These are phyloP conservation scores for Microplitis deprimator DNA, from an alignment of 2,888 invertebrate genomes.

Conservation along the genomic window DNA sequence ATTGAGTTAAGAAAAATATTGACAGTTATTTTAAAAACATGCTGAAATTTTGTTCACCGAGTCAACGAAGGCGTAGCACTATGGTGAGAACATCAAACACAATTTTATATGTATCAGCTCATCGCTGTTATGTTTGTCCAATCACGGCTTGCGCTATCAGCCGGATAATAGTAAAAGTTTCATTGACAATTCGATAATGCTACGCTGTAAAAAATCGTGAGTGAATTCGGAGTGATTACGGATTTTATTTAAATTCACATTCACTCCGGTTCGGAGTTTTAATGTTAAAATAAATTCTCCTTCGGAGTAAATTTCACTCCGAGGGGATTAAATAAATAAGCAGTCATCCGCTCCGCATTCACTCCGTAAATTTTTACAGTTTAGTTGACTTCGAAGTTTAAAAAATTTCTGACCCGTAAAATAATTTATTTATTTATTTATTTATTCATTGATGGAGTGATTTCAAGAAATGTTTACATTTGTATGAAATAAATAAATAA, in stretches of 20 bases:
- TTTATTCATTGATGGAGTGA: neutral
- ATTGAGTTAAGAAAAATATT: neutral
- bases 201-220: neutral
- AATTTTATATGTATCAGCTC: conserved; percentile 31
- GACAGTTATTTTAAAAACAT: conserved; percentile 58
- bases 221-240: neutral
- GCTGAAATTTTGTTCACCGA: conserved; percentile 78
- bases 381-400: no score
- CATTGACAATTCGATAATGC: conserved; percentile 30
- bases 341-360: no score
- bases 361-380: no score
- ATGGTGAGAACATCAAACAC: conserved; percentile 66
- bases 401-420: no score
- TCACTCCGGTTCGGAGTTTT: no score
- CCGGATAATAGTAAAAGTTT: conserved; percentile 39
- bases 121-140: conserved; percentile 16
- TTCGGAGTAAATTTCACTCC: no score
- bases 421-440: no score
- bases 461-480: neutral
- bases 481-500: neutral
- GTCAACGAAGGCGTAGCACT: conserved; percentile 74
- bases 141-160: conserved; percentile 34
- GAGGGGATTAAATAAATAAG: no score
- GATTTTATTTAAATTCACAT: no score
- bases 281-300: no score